Percentiles rank a stretch among this genome's conserved stretches.
phyloP scores from a whole-genome alignment of 2,888 invertebrate species.

The Amitus sp. region DNA sequence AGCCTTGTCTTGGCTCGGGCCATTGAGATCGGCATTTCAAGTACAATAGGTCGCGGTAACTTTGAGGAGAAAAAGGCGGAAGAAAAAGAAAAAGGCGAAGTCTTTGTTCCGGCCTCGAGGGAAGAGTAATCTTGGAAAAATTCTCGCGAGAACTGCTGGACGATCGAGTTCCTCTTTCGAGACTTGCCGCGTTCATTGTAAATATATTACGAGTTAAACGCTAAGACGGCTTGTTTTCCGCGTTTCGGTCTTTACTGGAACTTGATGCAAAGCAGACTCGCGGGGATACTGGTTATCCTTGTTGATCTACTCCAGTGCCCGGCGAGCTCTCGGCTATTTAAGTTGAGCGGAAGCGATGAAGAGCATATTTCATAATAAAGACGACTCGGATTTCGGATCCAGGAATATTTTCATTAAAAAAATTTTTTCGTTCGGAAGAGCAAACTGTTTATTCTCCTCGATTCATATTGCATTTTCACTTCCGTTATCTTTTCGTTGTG shows the following conservation, averaged over 20 bases:
- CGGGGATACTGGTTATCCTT: not conserved
- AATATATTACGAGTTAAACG: conserved; percentile 17
- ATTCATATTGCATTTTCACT: too few relatives aligned
- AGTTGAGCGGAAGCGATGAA: too few relatives aligned
- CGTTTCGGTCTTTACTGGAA: not conserved
- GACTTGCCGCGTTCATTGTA: conserved; percentile 11
- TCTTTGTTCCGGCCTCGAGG: conserved; percentile 19
- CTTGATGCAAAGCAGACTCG: too few relatives aligned
- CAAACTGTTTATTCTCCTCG: too few relatives aligned
- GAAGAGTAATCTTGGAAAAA: conserved; percentile 17
- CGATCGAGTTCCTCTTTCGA: conserved; percentile 14
- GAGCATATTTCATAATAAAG: too few relatives aligned
- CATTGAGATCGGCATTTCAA: conserved; percentile 18
- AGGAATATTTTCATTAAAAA: too few relatives aligned
- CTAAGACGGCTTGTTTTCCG: not conserved
- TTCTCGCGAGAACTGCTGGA: conserved; percentile 10
- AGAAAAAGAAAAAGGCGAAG: conserved; percentile 17
- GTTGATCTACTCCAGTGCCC: too few relatives aligned
- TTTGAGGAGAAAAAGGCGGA: conserved; percentile 12
- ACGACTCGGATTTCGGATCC: too few relatives aligned
- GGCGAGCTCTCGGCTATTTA: too few relatives aligned
- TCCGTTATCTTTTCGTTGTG: too few relatives aligned
- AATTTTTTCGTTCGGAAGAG: too few relatives aligned
- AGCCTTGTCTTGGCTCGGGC: conserved; percentile 1
- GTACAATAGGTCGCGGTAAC: conserved; percentile 20